Conservation (phyloP, 2,797 vertebrate genomes). For the Gambusia yucatana region DNA sequence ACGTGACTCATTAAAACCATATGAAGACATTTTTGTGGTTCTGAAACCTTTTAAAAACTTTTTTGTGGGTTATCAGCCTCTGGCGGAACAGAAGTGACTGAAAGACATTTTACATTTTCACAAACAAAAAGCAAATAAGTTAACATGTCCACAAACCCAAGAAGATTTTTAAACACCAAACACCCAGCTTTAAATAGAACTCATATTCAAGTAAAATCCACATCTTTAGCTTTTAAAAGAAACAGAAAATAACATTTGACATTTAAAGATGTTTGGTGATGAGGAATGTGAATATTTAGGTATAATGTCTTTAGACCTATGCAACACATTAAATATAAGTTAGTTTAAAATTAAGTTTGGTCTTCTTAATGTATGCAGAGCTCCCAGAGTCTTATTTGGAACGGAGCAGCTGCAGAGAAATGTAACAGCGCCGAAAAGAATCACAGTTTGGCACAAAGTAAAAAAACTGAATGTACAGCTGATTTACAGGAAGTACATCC, state of each 20-base stretch:
- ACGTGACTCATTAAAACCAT: too few species aligned
- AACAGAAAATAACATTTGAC: not conserved
- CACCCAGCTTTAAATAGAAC: not conserved
- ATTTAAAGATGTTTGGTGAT: not conserved
- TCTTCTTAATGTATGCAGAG: slow-evolving; percentile 5
- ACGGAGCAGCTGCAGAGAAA: not conserved
- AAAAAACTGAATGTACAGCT: not conserved
- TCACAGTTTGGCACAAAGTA: slow-evolving; percentile 47
- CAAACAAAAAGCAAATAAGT: too few species aligned
- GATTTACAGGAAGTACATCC: not conserved
- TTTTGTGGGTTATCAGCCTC: too few species aligned
- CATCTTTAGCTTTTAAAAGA: not conserved
- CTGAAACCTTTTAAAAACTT: too few species aligned
- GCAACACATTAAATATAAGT: not conserved
- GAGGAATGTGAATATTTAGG: not conserved
- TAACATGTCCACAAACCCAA: not conserved
- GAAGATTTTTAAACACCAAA: not conserved
- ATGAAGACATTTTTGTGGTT: too few species aligned
- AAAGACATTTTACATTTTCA: too few species aligned
- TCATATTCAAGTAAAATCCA: not conserved
- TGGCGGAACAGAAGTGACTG: not conserved
- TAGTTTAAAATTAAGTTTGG: not conserved
- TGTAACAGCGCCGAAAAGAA: not conserved
- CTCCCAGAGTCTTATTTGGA: not conserved
- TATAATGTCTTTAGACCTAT: not conserved